Percentiles rank a stretch among this genome's conserved stretches.
These are phyloP conservation scores for Trinorchestia longiramus DNA, from an alignment of 1,140 invertebrate species.

Conservation along the genomic window DNA sequence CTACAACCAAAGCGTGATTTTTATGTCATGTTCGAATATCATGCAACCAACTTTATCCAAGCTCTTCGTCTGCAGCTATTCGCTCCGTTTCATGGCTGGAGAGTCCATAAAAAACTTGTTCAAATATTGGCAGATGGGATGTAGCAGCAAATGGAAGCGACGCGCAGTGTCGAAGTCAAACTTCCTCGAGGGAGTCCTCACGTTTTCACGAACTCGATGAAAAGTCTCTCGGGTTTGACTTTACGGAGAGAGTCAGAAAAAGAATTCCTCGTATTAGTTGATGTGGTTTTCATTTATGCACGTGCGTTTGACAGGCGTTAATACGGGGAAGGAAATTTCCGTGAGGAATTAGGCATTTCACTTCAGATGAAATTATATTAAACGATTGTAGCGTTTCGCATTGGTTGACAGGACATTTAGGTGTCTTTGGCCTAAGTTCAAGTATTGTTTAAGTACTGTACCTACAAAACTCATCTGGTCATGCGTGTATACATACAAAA, in stretches of 20 bases:
- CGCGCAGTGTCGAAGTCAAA: slow-evolving; percentile 31
- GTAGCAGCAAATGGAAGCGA: slow-evolving; percentile 17
- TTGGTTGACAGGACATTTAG: no score
- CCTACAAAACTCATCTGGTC: no score
- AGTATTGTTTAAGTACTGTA: no score
- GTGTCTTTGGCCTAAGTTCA: no score
- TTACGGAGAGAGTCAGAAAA: not conserved
- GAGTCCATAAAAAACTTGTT: slow-evolving; percentile 2
- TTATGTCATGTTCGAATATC: not conserved
- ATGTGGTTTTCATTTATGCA: not conserved
- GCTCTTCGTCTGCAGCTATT: not conserved
- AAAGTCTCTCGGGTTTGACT: not conserved
- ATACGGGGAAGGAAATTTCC: not conserved
- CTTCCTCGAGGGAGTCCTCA: not conserved
- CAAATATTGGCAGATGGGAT: slow-evolving; percentile 29
- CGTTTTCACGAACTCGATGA: not conserved
- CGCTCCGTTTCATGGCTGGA: not conserved
- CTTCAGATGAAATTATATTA: not conserved
- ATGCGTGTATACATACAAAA: no score
- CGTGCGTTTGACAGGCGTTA: not conserved
- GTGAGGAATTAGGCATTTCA: not conserved
- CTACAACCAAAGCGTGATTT: not conserved
- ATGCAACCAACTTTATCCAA: not conserved
- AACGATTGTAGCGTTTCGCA: no score
- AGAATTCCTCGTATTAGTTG: not conserved